Evolutionary conservation across 2,113 vertebrate species (phyloP).

Genomic region (Acanthochromis polyacanthus): DNA sequence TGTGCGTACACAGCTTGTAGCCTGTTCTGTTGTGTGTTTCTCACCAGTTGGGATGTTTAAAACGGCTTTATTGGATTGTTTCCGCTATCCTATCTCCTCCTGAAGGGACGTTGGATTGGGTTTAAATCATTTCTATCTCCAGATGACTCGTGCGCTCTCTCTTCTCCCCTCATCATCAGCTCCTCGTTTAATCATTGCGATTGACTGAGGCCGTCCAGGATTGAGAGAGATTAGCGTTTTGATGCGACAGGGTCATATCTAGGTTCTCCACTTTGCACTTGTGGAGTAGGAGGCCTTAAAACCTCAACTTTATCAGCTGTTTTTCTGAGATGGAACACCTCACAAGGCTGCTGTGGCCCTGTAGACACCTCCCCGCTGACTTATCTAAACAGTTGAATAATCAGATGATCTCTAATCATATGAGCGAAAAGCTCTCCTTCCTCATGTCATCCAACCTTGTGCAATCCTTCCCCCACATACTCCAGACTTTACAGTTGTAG

Average conservation of each 20-base stretch:
- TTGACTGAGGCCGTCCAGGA: constrained; percentile 56
- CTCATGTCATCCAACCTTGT: constrained; percentile 1
- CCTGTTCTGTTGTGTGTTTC: too few relatives aligned
- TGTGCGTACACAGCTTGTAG: too few relatives aligned
- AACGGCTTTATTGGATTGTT: constrained; percentile 34
- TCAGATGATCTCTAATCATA: constrained; percentile 55
- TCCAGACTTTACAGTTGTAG: constrained; percentile 19
- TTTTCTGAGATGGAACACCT: constrained; percentile 13
- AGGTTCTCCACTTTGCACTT: constrained; percentile 6
- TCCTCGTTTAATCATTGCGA: constrained; percentile 69
- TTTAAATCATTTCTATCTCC: constrained; percentile 57
- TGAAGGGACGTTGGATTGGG: constrained; percentile 34
- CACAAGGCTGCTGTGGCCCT: background rate
- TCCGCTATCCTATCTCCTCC: constrained; percentile 17
- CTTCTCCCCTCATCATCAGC: constrained; percentile 48
- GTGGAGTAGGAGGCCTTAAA: constrained; percentile 22
- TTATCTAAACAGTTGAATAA: constrained; percentile 53
- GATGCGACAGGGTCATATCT: constrained; percentile 23
- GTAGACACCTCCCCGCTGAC: constrained; percentile 21
- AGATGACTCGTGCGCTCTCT: constrained; percentile 26
- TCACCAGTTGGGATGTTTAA: background rate
- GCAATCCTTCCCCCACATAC: constrained; percentile 18
- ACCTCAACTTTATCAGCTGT: constrained; percentile 7
- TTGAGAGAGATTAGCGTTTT: constrained; percentile 43
- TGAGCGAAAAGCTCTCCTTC: constrained; percentile 29